Conservation (phyloP, 2,113 vertebrate genomes). For the Macheiramphus alcinus region DNA sequence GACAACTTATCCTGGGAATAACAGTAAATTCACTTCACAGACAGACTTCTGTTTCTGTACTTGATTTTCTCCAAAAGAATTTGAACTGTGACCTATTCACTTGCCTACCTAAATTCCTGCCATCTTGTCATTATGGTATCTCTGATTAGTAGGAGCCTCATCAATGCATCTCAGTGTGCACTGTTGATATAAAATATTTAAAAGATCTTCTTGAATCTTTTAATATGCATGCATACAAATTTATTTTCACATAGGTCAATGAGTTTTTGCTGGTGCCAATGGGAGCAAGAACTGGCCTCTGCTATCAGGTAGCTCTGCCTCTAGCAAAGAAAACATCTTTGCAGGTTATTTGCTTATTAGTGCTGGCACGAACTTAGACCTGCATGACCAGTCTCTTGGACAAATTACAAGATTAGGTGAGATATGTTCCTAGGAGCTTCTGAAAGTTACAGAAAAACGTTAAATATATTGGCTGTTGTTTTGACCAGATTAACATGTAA, state of each 20-base stretch:
- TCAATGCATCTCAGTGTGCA: background rate
- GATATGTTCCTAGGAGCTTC: background rate
- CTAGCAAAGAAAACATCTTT: background rate
- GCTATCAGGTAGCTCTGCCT: background rate
- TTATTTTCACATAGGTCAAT: background rate
- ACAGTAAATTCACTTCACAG: background rate
- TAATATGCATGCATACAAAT: background rate
- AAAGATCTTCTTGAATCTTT: background rate
- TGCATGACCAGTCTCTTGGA: background rate
- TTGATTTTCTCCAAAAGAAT: slow-evolving; percentile 1
- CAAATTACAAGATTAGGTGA: background rate
- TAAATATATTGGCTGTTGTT: background rate
- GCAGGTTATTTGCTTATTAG: background rate
- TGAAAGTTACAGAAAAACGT: background rate
- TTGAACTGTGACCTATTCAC: background rate
- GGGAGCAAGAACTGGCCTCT: background rate
- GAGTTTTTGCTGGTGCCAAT: background rate
- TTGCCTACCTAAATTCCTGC: background rate
- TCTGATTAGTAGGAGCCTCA: background rate
- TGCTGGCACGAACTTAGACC: background rate
- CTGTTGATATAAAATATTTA: background rate
- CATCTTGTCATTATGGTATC: background rate
- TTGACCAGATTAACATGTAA: background rate
- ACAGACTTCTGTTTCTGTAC: background rate
- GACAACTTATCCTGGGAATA: background rate